A percentile compares a stretch with the other conserved stretches of the same genome.
Evolutionary conservation across 2,113 vertebrate genomes (phyloP).

Genomic region (Dermatemys mawii): DNA sequence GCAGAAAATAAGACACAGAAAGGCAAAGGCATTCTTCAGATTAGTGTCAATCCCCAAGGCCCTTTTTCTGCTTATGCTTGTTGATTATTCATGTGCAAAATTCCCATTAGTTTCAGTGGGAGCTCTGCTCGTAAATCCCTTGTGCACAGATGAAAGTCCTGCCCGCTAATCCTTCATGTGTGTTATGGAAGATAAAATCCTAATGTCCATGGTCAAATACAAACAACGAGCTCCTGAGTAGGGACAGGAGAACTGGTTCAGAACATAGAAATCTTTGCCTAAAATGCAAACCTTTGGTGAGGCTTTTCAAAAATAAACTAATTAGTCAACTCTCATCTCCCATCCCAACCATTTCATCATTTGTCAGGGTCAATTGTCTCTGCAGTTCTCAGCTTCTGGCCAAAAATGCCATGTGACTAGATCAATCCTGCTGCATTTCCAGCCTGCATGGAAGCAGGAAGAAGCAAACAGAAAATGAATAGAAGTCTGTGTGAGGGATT

Average conservation of each 20-base stretch:
- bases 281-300: conserved; percentile 33
- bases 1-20: neutral
- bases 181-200: conserved; percentile 5
- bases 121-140: conserved; percentile 29
- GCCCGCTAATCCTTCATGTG: neutral
- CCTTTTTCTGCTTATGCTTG: neutral
- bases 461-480: neutral
- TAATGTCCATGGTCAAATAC: conserved; percentile 30
- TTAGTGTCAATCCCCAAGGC: neutral
- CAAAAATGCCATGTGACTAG: neutral
- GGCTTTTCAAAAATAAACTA: conserved; percentile 1
- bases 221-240: conserved; percentile 20
- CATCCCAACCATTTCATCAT: neutral
- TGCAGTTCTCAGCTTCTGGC: neutral
- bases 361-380: neutral
- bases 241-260: conserved; percentile 10
- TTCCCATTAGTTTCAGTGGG: neutral
- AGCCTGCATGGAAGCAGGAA: neutral
- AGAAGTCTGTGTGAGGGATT: neutral
- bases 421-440: neutral
- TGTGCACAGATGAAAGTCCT: neutral
- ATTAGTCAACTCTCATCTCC: conserved; percentile 16
- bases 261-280: conserved; percentile 28
- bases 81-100: conserved; percentile 1
- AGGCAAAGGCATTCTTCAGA: conserved; percentile 7